Conservation (phyloP, 1,140 invertebrate species). For the Drosophila kikkawai region DNA sequence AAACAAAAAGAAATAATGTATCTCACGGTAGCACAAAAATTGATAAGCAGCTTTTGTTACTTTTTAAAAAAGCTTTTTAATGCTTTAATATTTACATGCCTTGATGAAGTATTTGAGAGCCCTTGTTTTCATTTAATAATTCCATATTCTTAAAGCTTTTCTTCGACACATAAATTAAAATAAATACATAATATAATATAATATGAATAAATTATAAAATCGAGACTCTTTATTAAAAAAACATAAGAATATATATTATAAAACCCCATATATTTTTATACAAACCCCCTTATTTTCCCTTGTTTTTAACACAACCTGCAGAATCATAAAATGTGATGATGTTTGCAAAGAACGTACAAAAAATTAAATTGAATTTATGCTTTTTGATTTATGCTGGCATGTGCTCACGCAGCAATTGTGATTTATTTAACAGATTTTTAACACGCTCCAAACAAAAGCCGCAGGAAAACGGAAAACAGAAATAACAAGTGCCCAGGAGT, state of each 20-base stretch:
- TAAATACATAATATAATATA: too few species aligned
- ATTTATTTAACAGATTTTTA: slow-evolving; percentile 66
- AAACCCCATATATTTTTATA: not conserved
- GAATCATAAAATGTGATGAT: slow-evolving; percentile 6
- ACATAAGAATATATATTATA: not conserved
- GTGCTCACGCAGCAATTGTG: slow-evolving; percentile 47
- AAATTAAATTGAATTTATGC: slow-evolving; percentile 50
- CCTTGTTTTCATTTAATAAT: not conserved
- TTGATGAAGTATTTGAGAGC: not conserved
- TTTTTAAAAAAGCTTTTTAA: not conserved
- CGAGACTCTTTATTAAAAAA: not conserved
- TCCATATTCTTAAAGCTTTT: not conserved
- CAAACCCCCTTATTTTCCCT: not conserved
- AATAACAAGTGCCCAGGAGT: slow-evolving; percentile 22
- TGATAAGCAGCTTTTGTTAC: not conserved
- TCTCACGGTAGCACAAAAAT: not conserved
- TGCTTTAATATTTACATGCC: too few species aligned
- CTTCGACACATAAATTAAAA: too few species aligned
- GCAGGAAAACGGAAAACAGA: slow-evolving; percentile 17
- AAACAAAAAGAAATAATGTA: not conserved
- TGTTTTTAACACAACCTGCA: not conserved
- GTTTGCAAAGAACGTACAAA: slow-evolving; percentile 11
- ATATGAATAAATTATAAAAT: not conserved
- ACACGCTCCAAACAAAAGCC: slow-evolving; percentile 35
- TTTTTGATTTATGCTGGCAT: slow-evolving; percentile 49